A percentile compares a stretch with the other conserved stretches of the same genome.
These are phyloP conservation scores for Leptodactylus fuscus DNA, from an alignment of 2,113 vertebrate genomes.

Conservation along the genomic window DNA sequence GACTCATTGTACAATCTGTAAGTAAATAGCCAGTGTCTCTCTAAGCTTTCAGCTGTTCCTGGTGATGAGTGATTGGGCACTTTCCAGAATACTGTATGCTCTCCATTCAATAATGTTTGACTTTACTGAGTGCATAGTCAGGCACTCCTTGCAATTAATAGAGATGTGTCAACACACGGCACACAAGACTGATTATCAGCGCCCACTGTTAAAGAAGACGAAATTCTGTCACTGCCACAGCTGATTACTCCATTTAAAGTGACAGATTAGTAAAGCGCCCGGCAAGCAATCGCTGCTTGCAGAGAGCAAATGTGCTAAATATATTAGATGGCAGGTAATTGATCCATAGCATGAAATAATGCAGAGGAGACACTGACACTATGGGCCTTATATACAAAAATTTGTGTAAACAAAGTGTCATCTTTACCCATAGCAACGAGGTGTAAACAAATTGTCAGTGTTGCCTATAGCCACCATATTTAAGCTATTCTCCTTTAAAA, in stretches of 20 bases:
- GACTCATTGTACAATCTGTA: slow-evolving; percentile 3
- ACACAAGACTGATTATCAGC: slow-evolving; percentile 33
- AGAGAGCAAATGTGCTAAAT: neutral
- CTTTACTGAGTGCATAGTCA: slow-evolving; percentile 41
- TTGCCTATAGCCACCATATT: too few relatives aligned
- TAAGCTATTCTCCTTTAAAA: too few relatives aligned
- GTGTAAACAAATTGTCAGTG: too few relatives aligned
- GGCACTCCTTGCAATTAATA: slow-evolving; percentile 47
- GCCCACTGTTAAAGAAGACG: slow-evolving; percentile 28
- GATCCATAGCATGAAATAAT: neutral
- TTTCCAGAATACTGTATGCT: slow-evolving; percentile 45
- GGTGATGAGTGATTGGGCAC: slow-evolving; percentile 47
- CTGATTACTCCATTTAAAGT: slow-evolving; percentile 17
- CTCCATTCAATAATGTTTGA: slow-evolving; percentile 48
- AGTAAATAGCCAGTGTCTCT: slow-evolving; percentile 47
- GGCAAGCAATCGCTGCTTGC: neutral
- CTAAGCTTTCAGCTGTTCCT: slow-evolving; percentile 29
- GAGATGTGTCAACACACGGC: slow-evolving; percentile 50
- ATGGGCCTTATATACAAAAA: neutral
- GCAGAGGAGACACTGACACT: neutral
- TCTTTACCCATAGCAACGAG: too few relatives aligned
- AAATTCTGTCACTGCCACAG: slow-evolving; percentile 8
- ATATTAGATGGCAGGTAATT: neutral
- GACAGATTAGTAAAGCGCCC: neutral
- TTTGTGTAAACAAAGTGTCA: neutral